These are phyloP conservation scores for Plecturocebus donacophilus DNA, from an alignment of 2,113 vertebrate species.

Conservation along the genomic window DNA sequence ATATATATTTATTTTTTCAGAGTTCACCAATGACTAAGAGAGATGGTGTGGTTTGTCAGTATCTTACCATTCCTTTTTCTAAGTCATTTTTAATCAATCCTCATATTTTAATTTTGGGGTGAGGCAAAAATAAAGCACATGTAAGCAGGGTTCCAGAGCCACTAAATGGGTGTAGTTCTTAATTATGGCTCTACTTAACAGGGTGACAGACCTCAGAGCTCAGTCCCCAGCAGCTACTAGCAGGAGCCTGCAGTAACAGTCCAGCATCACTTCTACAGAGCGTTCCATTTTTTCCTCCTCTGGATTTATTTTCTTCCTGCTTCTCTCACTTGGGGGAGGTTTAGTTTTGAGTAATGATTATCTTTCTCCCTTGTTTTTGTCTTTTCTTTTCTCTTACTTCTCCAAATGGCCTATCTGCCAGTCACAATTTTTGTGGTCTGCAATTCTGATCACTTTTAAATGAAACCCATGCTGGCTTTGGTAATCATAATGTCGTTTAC, in stretches of 20 bases:
- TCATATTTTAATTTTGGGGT: neutral
- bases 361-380: constrained; percentile 66
- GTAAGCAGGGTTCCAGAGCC: neutral
- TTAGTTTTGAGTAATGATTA: constrained; percentile 61
- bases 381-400: constrained; percentile 61
- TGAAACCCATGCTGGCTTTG: constrained; percentile 90
- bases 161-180: accelerated
- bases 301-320: constrained; percentile 37
- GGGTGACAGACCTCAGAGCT: neutral
- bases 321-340: constrained; percentile 27
- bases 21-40: neutral
- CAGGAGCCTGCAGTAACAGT: neutral
- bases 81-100: neutral
- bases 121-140: neutral
- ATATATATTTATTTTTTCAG: neutral
- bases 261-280: constrained; percentile 7
- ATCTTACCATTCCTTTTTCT: neutral
- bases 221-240: neutral
- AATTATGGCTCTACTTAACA: neutral
- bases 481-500: constrained; percentile 92
- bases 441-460: constrained; percentile 90
- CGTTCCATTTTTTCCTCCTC: constrained; percentile 21
- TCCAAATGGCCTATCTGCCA: constrained; percentile 85
- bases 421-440: constrained; percentile 87
- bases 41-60: neutral